Evolutionary conservation across 1,140 invertebrate genomes (phyloP).

Genomic region (Drosophila pallidifrons): DNA sequence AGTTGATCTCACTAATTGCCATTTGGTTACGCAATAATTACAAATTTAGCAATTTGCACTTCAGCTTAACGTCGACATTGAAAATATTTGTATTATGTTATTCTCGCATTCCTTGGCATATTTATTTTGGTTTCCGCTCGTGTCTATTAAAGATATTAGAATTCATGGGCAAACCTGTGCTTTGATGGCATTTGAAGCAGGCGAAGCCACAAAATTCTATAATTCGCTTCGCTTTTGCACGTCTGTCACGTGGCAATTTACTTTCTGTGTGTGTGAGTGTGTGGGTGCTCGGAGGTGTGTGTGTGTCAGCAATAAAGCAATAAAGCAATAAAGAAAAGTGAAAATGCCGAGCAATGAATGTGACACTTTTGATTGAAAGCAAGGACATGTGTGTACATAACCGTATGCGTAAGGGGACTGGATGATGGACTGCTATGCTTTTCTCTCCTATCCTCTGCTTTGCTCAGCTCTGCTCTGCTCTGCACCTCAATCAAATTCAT

Average conservation of each 20-base stretch:
- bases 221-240: constrained; percentile 25
- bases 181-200: constrained; percentile 27
- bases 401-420: constrained; percentile 7
- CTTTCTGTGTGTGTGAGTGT: not conserved
- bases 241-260: constrained; percentile 31
- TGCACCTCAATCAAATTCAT: constrained; percentile 64
- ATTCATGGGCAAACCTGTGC: not conserved
- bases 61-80: not conserved
- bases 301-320: constrained; percentile 24
- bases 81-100: constrained; percentile 5
- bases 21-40: constrained; percentile 16
- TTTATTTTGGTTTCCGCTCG: not conserved
- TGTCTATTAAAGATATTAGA: constrained; percentile 1
- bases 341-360: constrained; percentile 67
- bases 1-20: constrained; percentile 36
- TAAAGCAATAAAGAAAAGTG: constrained; percentile 55
- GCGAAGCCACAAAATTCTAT: constrained; percentile 12
- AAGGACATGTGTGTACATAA: constrained; percentile 8
- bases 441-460: too few species aligned
- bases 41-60: constrained; percentile 22
- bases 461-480: not conserved
- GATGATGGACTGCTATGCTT: not conserved
- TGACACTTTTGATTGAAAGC: constrained; percentile 77
- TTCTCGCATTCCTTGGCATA: not conserved
- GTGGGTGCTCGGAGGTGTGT: too few species aligned